Evolutionary conservation across 2,797 vertebrate species (phyloP), one percentile per base, ranked within the genome.

Genomic region (Vultur gryphus): DNA sequence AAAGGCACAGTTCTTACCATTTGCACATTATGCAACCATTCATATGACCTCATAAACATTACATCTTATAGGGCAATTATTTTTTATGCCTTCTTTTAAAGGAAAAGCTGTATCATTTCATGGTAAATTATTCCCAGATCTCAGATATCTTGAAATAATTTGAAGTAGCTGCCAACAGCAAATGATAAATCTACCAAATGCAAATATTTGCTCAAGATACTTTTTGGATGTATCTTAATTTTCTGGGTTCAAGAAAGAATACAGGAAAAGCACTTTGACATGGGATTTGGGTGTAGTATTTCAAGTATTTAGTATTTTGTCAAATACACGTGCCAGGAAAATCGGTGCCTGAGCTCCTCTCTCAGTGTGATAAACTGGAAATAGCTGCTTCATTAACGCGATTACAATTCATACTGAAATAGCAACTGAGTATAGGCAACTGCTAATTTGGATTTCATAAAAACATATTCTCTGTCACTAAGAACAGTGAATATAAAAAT

Each of bases 1-100:
- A 98, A 98, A 97, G 93, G 97, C 89, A 96, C 93, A 97, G 88
- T 44, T 96, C 93, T 92, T 95, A 97, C 96, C 93, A 95, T 97
- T 96, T 94, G 95, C 95, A 96, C 88, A 96, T 97, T 97, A 97
- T 97, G 89, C 94, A 98, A 94, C 94, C 65, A 87, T 92, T 95
- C 95, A 76, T 91, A 94, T 89, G 96, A 96, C 95, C 95, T 98
- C 97, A 96, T 96, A 97, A 98, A 96, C 43, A 39, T 96, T 95
- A 92, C 72, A 94, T 89, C 92, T 94, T 95, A 96, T 43, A 90
- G 64, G 87, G 85, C 76, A 93, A 97, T 97, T 96, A 95, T 95
- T 97, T 97, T 97, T 97, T 82, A 94, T 91, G 94, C 16, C 95
- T 93, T 93, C 89, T 73, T 93, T 73, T 64, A 92, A 82, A 90